These are phyloP conservation scores for Ovis canadensis DNA, from an alignment of 2,113 vertebrate genomes.

Conservation along the genomic window DNA sequence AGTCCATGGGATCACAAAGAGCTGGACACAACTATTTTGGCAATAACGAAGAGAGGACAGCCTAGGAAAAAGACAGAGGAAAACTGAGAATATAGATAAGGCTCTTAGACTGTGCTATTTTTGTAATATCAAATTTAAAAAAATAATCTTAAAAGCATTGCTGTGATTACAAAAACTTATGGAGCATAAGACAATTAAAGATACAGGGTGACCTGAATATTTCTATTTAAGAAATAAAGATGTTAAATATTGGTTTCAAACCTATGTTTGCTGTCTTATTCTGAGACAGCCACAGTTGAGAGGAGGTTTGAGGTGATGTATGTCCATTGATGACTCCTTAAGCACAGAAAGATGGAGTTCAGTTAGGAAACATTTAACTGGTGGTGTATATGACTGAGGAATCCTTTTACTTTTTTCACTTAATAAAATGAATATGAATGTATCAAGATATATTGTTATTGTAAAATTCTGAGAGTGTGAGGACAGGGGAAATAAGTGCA, in stretches of 20 bases:
- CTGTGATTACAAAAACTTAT: background rate
- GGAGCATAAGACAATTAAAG: background rate
- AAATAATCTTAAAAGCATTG: background rate
- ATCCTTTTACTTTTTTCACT: background rate
- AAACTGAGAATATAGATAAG: background rate
- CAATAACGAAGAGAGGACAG: background rate
- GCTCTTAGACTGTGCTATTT: background rate
- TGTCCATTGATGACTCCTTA: background rate
- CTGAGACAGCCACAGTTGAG: background rate
- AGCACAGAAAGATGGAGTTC: background rate
- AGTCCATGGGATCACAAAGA: background rate
- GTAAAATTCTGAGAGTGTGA: background rate
- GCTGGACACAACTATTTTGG: background rate
- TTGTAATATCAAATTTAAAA: background rate
- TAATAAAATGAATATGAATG: background rate
- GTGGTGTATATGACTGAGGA: background rate
- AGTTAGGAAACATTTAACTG: background rate
- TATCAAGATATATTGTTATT: background rate
- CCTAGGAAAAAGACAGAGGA: background rate
- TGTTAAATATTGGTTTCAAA: background rate
- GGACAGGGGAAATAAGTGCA: constrained; percentile 8
- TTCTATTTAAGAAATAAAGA: background rate
- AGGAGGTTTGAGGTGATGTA: background rate
- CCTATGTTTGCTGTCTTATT: background rate
- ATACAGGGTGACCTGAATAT: background rate